These are phyloP conservation scores for Cisticola juncidis DNA, from an alignment of 2,113 vertebrate species.

Conservation along the genomic window DNA sequence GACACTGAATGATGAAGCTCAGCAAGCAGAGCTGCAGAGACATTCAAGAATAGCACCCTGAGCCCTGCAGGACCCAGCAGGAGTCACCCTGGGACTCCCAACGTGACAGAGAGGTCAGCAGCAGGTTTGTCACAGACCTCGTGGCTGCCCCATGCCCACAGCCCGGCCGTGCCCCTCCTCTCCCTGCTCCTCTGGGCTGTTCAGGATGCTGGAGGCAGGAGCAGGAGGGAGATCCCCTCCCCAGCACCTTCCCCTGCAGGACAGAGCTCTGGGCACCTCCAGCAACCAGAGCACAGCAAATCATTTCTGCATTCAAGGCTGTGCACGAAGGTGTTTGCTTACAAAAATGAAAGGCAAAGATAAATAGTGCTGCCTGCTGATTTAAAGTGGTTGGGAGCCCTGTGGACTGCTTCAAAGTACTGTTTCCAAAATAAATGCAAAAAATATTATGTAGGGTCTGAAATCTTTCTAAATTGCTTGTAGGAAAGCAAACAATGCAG, in stretches of 20 bases:
- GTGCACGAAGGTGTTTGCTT: constrained; percentile 23
- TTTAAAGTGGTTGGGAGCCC: not conserved
- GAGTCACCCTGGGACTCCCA: not conserved
- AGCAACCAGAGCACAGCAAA: not conserved
- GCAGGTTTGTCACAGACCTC: not conserved
- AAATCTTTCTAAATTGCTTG: not conserved
- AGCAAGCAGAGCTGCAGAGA: not conserved
- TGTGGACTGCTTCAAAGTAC: not conserved
- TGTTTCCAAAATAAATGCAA: constrained; percentile 21
- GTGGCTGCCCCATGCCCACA: not conserved
- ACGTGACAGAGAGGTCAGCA: rapidly evolving
- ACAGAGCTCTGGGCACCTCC: not conserved
- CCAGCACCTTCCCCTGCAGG: not conserved
- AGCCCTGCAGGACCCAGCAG: not conserved
- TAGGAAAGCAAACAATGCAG: not conserved
- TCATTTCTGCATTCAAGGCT: not conserved
- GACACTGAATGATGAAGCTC: not conserved
- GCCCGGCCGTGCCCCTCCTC: not conserved
- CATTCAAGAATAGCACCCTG: rapidly evolving
- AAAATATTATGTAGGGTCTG: not conserved
- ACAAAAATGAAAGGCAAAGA: constrained; percentile 46
- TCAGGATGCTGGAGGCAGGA: not conserved
- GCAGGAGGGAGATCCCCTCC: not conserved
- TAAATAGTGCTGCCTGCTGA: constrained; percentile 42
- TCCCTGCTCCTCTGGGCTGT: not conserved